Percentiles rank a stretch among this genome's conserved stretches.
Evolutionary conservation across 2,888 invertebrate genomes (phyloP).

Genomic region (Anarsia innoxiella): DNA sequence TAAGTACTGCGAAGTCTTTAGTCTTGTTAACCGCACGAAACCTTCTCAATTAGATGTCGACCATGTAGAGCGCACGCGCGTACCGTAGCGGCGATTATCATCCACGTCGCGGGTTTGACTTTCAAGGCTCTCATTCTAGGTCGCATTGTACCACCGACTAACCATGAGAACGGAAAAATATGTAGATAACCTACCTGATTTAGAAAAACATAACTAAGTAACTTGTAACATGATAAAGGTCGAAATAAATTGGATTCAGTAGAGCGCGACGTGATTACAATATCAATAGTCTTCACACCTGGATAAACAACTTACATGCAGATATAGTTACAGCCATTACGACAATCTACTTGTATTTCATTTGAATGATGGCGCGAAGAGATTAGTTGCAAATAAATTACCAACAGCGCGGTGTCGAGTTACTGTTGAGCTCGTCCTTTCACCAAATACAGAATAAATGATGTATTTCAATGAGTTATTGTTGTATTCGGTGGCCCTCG

Average conservation of each 20-base stretch:
- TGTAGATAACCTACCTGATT: background rate
- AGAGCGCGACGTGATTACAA: constrained; percentile 6
- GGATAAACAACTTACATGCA: no score
- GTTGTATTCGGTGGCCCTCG: constrained; percentile 20
- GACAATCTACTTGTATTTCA: no score
- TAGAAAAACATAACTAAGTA: background rate
- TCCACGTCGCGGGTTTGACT: background rate
- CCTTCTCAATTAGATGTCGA: constrained; percentile 2
- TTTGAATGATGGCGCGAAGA: no score
- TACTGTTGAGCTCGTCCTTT: constrained; percentile 26
- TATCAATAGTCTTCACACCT: constrained; percentile 5
- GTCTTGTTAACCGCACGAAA: background rate
- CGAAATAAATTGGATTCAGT: constrained; percentile 1
- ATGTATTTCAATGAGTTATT: constrained; percentile 23
- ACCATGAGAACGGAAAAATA: constrained; percentile 8
- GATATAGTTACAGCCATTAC: no score
- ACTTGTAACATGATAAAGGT: constrained; percentile 4
- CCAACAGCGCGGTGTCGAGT: constrained; percentile 35
- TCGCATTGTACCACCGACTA: constrained; percentile 1
- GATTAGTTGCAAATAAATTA: constrained; percentile 55
- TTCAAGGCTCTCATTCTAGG: constrained; percentile 11
- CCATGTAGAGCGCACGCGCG: constrained; percentile 2
- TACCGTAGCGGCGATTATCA: background rate
- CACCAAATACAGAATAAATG: constrained; percentile 9
- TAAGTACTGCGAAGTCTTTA: no score